Evolutionary conservation across 2,888 invertebrate genomes (phyloP), one percentile per base, ranked within the genome.

Genomic region (Periphyllus acericola): DNA sequence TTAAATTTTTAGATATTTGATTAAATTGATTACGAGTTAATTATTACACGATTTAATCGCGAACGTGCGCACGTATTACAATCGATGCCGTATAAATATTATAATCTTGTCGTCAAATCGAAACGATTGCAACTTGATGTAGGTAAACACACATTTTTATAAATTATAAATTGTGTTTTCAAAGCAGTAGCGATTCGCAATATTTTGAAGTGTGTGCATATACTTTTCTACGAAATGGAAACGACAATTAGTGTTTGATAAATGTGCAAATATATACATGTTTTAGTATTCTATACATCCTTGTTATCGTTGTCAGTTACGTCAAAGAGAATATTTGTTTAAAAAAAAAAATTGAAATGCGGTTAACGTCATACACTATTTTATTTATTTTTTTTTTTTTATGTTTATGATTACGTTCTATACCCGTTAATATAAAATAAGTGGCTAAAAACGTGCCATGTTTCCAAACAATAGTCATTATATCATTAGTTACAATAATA

Each of bases 391-490:
- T 25, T 14, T 52, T 9, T 52, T 6, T 60, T 55, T 55, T 34
- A 34, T 34, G 25, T 60, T 36, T 25, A 21, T 36, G 32, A 78
- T 78, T 46, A 3, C 29, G 76, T 46, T 19, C 21, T 46, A 25
- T 60, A 8, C 25, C 21, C 21, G 21, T n/a, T 14, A 14, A 34
- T 8, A 25, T 34, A 25, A 36, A n/a, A 79, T 36, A 60, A 36
- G 32, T 52, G 3, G n/a, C n/a, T 78, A 55, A 25, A 25, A 34
- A 29, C 75, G 55, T 55, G 25, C n/a, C n/a, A 34, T 60, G 60
- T 79, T 79, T 60, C n/a, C 60, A n/a, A 60, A 79, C 79, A 79
- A 79, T 36, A 34, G 34, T 79, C 79, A 60, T 55, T 60, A 79
- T 79, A 60, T 79, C 79, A 60, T 79, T 79, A 79, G 55, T 79